Evolutionary conservation across 1,140 invertebrate species (phyloP).

Genomic region (Solen grandis): DNA sequence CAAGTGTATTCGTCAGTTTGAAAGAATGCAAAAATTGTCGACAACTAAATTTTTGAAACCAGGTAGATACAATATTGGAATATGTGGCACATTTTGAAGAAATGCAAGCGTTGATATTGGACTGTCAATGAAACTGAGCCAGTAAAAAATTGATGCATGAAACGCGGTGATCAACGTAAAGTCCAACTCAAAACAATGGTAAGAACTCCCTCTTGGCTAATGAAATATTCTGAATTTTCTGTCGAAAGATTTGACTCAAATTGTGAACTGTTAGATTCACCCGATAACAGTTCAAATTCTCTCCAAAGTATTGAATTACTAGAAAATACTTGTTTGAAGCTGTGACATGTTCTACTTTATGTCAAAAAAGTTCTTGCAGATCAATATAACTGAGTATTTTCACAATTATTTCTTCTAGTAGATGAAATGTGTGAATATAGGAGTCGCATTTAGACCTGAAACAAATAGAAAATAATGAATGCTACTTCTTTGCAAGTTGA

Average conservation of each 20-base stretch:
- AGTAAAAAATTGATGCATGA: background rate
- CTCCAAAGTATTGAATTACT: background rate
- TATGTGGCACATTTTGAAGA: background rate
- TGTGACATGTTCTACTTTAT: constrained; percentile 2
- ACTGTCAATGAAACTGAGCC: constrained; percentile 6
- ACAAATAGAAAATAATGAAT: too few species aligned
- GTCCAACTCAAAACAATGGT: background rate
- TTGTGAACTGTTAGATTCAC: background rate
- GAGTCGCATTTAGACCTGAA: too few species aligned
- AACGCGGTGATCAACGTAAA: background rate
- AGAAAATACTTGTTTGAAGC: background rate
- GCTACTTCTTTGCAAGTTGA: too few species aligned
- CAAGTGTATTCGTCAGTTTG: too few species aligned
- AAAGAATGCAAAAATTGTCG: background rate
- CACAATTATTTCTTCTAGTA: too few species aligned
- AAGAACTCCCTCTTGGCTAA: background rate
- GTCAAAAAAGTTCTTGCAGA: too few species aligned
- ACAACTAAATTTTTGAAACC: background rate
- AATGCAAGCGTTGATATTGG: too few species aligned
- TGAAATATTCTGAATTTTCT: constrained; percentile 2
- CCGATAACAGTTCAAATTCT: background rate
- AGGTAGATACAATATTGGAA: background rate
- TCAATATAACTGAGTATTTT: too few species aligned
- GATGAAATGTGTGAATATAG: too few species aligned
- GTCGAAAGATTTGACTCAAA: background rate